A percentile compares a stretch with the other conserved stretches of the same genome.
Evolutionary conservation across 2,797 vertebrate genomes (phyloP).

Genomic region (Podarcis lilfordi): DNA sequence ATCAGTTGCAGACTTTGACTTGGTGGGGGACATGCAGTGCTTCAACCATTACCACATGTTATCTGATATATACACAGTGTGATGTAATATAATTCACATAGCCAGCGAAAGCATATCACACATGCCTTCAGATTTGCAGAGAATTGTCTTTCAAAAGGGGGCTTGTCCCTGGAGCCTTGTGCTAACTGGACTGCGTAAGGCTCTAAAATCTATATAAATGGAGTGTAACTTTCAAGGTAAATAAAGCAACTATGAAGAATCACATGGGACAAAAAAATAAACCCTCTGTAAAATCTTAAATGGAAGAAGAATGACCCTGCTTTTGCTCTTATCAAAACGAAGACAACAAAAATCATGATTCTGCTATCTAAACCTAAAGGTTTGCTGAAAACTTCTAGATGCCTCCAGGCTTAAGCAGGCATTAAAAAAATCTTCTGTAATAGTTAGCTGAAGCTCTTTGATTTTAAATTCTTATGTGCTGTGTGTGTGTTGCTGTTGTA

Average conservation of each 20-base stretch:
- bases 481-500: background rate
- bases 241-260: constrained; percentile 24
- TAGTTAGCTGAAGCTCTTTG: no score
- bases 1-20: constrained; percentile 45
- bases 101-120: constrained; percentile 28
- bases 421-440: no score
- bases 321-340: background rate
- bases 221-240: constrained; percentile 8
- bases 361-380: constrained; percentile 38
- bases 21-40: constrained; percentile 21
- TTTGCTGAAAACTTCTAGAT: background rate
- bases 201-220: constrained; percentile 20
- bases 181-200: constrained; percentile 33
- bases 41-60: constrained; percentile 30
- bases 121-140: constrained; percentile 11
- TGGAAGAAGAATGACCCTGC: constrained; percentile 18
- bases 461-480: background rate
- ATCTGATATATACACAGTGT: constrained; percentile 25
- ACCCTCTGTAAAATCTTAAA: constrained; percentile 29
- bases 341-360: constrained; percentile 23
- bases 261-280: background rate
- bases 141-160: constrained; percentile 13
- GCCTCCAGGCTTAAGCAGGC: background rate
- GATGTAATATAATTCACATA: constrained; percentile 31
- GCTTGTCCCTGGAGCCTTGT: background rate